Base-by-base conservation (phyloP, 2,113 vertebrate genomes). In the Herpetotheres cachinnans region DNA sequence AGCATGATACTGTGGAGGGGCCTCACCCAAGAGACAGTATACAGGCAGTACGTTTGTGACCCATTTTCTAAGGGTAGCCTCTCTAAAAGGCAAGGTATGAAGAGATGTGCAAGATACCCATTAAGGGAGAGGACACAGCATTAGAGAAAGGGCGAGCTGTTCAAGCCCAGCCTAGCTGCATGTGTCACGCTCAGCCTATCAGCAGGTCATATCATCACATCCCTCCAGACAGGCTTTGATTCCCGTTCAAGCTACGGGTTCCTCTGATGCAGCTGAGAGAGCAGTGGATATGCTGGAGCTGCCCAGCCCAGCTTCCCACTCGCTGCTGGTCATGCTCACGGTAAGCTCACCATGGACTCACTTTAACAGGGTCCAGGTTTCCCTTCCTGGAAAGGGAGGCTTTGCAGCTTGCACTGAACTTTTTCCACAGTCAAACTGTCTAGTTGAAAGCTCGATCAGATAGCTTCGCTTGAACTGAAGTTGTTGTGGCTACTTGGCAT, bases 1-100 rank as follows among this genome's bases (percentile, higher is more conserved):
- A 38, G 78, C 50, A 30, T 3, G 5, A 2, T 11, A 2, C 0
- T 2, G 0, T 44, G 38, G 30, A 10, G 38, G 15, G 29, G 22
- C 52, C 11, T 90, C 40, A 36, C 44, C 56, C 58, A 12, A 21
- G 70, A 32, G 32, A 0, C 8, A 9, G 12, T 19, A 7, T 12
- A 7, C 11, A 34, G 52, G 38, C 55, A 7, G 44, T 13, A 19
- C 1, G 0, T 30, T 27, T 17, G 24, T 20, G 62, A 22, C 50
- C 32, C 9, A 22, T 52, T 52, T 42, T 25, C 44, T 44, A 11
- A 52, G 44, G 50, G 29, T 3, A 6, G 27, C 18, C 29, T 61
- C 15, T 71, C 72, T 69, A 11, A 50, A 32, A 88, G 47, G 21
- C 54, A n/a, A 40, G 49, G 11, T 14, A 8, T 17, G 42, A 56